phyloP scores from a whole-genome alignment of 2,888 invertebrate genomes.

The Liopterus haemorrhoidalis region DNA sequence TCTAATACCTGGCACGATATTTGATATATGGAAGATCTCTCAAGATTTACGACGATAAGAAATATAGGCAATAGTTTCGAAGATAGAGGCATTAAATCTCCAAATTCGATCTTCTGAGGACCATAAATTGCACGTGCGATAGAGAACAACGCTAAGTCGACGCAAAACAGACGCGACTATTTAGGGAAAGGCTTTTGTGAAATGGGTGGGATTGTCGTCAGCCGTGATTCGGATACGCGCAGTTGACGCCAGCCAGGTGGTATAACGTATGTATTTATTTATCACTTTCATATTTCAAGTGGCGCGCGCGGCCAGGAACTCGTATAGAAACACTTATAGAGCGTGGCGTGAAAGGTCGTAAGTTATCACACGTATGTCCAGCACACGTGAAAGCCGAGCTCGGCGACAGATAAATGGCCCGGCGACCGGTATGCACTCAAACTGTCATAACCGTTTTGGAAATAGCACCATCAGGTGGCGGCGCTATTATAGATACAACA shows the following conservation, averaged over 20 bases:
- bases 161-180: slow-evolving; percentile 38
- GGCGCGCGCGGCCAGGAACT: slow-evolving; percentile 9
- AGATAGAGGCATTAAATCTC: slow-evolving; percentile 47
- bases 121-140: slow-evolving; percentile 48
- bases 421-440: slow-evolving; percentile 26
- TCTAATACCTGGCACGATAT: slow-evolving; percentile 40
- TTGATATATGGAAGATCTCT: slow-evolving; percentile 44
- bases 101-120: slow-evolving; percentile 46
- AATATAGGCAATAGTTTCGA: slow-evolving; percentile 46
- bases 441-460: slow-evolving; percentile 23
- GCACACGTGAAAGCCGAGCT: slow-evolving; percentile 15
- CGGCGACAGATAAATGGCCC: slow-evolving; percentile 27
- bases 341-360: slow-evolving; percentile 21
- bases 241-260: slow-evolving; percentile 24
- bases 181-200: too few relatives aligned
- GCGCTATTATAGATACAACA: too few relatives aligned
- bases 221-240: slow-evolving; percentile 27
- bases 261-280: slow-evolving; percentile 41
- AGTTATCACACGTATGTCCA: slow-evolving; percentile 21
- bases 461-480: too few relatives aligned
- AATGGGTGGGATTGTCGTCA: too few relatives aligned
- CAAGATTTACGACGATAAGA: slow-evolving; percentile 45
- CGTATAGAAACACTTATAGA: slow-evolving; percentile 21
- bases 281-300: slow-evolving; percentile 39
- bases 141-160: slow-evolving; percentile 41